Conservation (phyloP, 2,888 invertebrate genomes). For the Drosophila subsilvestris region DNA sequence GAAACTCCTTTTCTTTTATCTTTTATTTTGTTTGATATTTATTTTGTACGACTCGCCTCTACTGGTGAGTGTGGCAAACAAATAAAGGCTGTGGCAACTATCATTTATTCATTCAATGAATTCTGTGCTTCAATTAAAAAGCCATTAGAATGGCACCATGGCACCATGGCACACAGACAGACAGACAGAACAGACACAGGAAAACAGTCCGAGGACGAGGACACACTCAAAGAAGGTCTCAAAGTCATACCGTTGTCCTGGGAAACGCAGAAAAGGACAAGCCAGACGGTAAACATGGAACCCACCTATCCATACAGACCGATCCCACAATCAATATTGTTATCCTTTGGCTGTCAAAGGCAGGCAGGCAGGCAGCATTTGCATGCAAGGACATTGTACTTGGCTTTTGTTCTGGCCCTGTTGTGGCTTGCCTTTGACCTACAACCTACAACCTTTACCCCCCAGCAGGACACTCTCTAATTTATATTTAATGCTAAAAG, state of each 20-base stretch:
- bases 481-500: conserved; percentile 71
- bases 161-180: conserved; percentile 12
- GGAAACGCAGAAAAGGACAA: conserved; percentile 35
- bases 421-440: conserved; percentile 51
- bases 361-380: conserved; percentile 54
- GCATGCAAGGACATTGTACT: conserved; percentile 65
- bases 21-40: conserved; percentile 2
- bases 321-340: conserved; percentile 66
- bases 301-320: conserved; percentile 19
- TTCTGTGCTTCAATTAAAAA: conserved; percentile 73
- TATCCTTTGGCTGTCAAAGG: conserved; percentile 72
- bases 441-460: conserved; percentile 38
- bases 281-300: conserved; percentile 55
- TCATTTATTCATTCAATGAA: conserved; percentile 74
- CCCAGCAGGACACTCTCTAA: conserved; percentile 43
- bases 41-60: not conserved
- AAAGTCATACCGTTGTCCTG: conserved; percentile 69
- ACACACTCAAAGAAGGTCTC: conserved; percentile 23
- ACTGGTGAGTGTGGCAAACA: not conserved
- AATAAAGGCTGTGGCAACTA: conserved; percentile 49
- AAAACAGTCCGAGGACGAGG: not conserved
- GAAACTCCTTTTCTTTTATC: conserved; percentile 18
- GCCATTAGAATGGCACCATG: conserved; percentile 59
- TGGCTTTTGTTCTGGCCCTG: conserved; percentile 37
- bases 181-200: conserved; percentile 15